Evolutionary conservation across 2,888 invertebrate species (phyloP).

Genomic region (Melipona beecheii): DNA sequence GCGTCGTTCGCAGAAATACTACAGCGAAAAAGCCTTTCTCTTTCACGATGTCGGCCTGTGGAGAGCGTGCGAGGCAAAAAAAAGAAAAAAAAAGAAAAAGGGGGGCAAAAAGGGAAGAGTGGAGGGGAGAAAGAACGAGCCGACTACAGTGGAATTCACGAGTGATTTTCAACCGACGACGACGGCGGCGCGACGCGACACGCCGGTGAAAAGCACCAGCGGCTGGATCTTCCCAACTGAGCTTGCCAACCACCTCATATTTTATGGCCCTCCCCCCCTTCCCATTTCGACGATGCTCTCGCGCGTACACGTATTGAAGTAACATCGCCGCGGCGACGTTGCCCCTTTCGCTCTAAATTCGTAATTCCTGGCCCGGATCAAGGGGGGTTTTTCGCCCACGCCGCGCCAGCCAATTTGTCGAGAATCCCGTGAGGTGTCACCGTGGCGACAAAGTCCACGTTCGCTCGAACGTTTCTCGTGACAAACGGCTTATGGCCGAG

Average conservation of each 20-base stretch:
- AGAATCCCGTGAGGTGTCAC: neutral
- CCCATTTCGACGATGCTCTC: constrained; percentile 43
- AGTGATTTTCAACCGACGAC: constrained; percentile 57
- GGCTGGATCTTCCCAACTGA: constrained; percentile 39
- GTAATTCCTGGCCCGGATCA: constrained; percentile 37
- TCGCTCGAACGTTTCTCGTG: neutral
- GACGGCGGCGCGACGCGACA: constrained; percentile 8
- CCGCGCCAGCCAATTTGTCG: constrained; percentile 13
- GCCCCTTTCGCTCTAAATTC: constrained; percentile 34
- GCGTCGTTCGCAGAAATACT: constrained; percentile 57
- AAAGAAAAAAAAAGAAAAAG: neutral
- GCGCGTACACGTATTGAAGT: constrained; percentile 41
- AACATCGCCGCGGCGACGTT: constrained; percentile 35
- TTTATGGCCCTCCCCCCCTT: constrained; percentile 38
- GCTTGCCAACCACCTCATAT: constrained; percentile 57
- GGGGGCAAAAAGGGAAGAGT: neutral
- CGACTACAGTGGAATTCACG: constrained; percentile 61
- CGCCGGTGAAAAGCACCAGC: constrained; percentile 48
- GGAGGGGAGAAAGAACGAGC: constrained; percentile 42
- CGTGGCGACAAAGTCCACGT: neutral
- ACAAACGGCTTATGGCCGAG: constrained; percentile 21
- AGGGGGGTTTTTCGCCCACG: neutral
- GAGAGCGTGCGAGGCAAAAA: constrained; percentile 13
- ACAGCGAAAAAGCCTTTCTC: constrained; percentile 64
- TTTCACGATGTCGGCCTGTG: constrained; percentile 50